phyloP scores from a whole-genome alignment of 2,113 vertebrate genomes.

The Paraplagusia blochii region DNA sequence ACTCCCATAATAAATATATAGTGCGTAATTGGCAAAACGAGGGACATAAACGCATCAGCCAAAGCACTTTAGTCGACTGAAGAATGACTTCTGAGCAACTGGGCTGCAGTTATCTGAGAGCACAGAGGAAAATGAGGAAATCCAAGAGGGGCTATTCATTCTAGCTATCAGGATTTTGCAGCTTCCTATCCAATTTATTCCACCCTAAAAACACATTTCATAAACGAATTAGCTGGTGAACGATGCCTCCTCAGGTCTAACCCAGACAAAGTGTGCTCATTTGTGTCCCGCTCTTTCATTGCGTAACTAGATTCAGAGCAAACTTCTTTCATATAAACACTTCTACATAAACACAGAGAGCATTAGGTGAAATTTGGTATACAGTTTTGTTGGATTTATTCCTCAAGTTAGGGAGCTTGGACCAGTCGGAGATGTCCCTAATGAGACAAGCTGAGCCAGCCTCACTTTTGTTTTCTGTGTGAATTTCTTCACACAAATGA shows the following conservation, averaged over 20 bases:
- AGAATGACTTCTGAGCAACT: conserved; percentile 28
- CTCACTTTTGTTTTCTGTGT: too few relatives aligned
- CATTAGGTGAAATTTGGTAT: too few relatives aligned
- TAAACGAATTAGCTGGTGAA: conserved; percentile 37
- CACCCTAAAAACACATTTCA: conserved; percentile 34
- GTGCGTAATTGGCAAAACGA: conserved; percentile 1
- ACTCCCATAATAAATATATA: neutral
- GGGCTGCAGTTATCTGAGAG: conserved; percentile 26
- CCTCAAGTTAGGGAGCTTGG: too few relatives aligned
- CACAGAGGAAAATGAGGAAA: conserved; percentile 18
- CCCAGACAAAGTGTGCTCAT: neutral
- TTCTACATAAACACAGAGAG: too few relatives aligned
- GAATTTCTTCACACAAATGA: too few relatives aligned
- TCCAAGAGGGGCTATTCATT: conserved; percentile 42
- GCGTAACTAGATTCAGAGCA: too few relatives aligned
- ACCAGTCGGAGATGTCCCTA: too few relatives aligned
- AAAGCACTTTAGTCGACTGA: conserved; percentile 1
- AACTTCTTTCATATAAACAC: too few relatives aligned
- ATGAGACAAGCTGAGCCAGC: too few relatives aligned
- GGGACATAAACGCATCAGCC: conserved; percentile 4
- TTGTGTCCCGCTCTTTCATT: too few relatives aligned
- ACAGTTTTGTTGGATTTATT: too few relatives aligned
- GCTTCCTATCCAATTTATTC: conserved; percentile 54
- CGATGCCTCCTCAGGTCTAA: conserved; percentile 4
- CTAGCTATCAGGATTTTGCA: conserved; percentile 61